Percentiles rank a stretch among this genome's conserved stretches.
Evolutionary conservation across 1,140 invertebrate species (phyloP).

Genomic region (Oryctes rhinoceros): DNA sequence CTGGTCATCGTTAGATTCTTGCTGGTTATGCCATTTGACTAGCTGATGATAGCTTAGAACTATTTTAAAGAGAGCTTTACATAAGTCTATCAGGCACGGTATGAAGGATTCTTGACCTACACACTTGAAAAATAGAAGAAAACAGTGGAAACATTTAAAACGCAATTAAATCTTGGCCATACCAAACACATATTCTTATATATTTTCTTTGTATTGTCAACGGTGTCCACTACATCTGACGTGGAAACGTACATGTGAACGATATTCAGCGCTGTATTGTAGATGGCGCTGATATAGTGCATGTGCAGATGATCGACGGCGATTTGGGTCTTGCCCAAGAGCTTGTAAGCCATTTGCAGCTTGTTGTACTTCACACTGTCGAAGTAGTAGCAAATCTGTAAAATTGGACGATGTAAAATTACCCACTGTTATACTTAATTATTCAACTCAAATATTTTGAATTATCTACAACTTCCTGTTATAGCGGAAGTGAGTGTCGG

Average conservation of each 20-base stretch:
- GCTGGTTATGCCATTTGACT: slow-evolving; percentile 77
- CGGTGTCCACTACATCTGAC: slow-evolving; percentile 48
- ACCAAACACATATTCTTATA: slow-evolving; percentile 81
- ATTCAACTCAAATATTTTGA: too few relatives aligned
- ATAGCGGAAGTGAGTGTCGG: too few relatives aligned
- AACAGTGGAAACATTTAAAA: slow-evolving; percentile 45
- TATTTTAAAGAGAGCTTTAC: slow-evolving; percentile 84
- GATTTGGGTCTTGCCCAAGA: slow-evolving; percentile 86
- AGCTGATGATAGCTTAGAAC: slow-evolving; percentile 84
- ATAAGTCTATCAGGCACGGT: slow-evolving; percentile 81
- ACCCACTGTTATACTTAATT: neutral
- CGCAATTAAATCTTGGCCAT: slow-evolving; percentile 41
- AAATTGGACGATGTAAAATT: slow-evolving; percentile 39
- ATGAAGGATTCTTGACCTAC: slow-evolving; percentile 81
- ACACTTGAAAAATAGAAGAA: slow-evolving; percentile 61
- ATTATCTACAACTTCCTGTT: too few relatives aligned
- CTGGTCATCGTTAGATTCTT: slow-evolving; percentile 50
- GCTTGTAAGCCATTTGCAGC: slow-evolving; percentile 84
- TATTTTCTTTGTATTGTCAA: slow-evolving; percentile 68
- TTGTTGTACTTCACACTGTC: slow-evolving; percentile 77
- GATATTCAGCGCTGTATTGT: slow-evolving; percentile 84
- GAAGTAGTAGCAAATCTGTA: slow-evolving; percentile 75
- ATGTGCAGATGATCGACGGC: slow-evolving; percentile 90
- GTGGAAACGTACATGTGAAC: slow-evolving; percentile 73
- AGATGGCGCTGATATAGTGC: slow-evolving; percentile 94